These are phyloP conservation scores for Ips nitidus DNA, from an alignment of 1,140 invertebrate species.

Conservation along the genomic window DNA sequence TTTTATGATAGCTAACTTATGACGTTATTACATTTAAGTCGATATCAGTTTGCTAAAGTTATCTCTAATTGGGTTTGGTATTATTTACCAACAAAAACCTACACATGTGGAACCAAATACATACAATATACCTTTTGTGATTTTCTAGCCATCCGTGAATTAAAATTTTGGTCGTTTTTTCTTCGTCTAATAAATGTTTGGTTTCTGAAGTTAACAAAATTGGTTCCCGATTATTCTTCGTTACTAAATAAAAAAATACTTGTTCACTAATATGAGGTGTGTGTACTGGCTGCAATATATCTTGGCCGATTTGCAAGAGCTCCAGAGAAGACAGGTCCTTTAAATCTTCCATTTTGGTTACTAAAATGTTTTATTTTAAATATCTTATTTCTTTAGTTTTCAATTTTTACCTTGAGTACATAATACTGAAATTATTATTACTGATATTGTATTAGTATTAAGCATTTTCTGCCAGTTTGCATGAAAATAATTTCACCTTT, in stretches of 20 bases:
- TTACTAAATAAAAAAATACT: background rate
- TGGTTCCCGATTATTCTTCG: background rate
- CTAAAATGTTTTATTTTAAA: no score
- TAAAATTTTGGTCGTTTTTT: conserved; percentile 26
- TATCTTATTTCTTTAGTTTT: no score
- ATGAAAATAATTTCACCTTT: no score
- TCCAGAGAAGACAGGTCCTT: conserved; percentile 24
- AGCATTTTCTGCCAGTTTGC: no score
- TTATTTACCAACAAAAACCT: background rate
- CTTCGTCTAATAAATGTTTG: background rate
- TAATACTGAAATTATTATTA: no score
- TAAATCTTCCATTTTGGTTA: conserved; percentile 14
- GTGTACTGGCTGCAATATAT: background rate
- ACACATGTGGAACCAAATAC: background rate
- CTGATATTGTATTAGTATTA: no score
- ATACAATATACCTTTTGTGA: conserved; percentile 16
- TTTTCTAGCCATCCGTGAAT: conserved; percentile 35
- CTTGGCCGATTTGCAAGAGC: conserved; percentile 11
- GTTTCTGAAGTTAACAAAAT: conserved; percentile 11
- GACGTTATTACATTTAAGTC: background rate
- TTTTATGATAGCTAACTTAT: background rate
- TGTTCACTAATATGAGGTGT: background rate
- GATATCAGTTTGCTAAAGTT: background rate
- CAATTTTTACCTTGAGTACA: no score
- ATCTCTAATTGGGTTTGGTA: background rate